phyloP scores from a whole-genome alignment of 2,797 vertebrate species.

The Trematocara caparti region DNA sequence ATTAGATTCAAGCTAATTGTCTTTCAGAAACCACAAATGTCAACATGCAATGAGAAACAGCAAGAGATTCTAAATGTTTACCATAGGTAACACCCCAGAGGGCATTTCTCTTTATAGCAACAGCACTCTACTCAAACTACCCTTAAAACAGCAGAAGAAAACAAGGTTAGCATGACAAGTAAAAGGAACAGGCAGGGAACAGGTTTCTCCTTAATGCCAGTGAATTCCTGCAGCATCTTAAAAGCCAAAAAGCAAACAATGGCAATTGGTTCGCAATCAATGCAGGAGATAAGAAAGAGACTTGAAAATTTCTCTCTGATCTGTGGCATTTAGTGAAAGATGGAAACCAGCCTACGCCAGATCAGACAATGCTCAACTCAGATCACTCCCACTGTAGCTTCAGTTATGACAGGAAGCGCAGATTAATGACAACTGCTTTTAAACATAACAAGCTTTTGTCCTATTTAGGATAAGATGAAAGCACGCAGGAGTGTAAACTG shows the following conservation, averaged over 20 bases:
- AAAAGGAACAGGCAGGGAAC: not conserved
- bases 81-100: not conserved
- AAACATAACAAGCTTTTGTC: slow-evolving; percentile 53
- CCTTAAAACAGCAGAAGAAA: slow-evolving; percentile 16
- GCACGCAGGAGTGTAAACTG: not conserved
- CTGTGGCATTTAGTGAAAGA: slow-evolving; percentile 59
- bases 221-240: slow-evolving; percentile 6
- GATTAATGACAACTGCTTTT: slow-evolving; percentile 45
- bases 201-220: not conserved
- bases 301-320: slow-evolving; percentile 42
- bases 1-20: not conserved
- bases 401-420: slow-evolving; percentile 49
- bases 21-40: not conserved
- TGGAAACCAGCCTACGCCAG: slow-evolving; percentile 59
- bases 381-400: slow-evolving; percentile 58
- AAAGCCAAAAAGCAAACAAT: slow-evolving; percentile 44
- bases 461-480: slow-evolving; percentile 54
- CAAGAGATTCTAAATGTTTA: not conserved
- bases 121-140: not conserved
- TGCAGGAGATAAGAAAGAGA: slow-evolving; percentile 20
- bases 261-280: slow-evolving; percentile 27
- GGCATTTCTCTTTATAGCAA: not conserved
- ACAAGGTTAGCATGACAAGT: slow-evolving; percentile 25
- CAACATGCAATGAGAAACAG: not conserved
- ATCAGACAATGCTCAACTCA: slow-evolving; percentile 60